Conservation (phyloP, 2,113 vertebrate genomes). For the Phalacrocorax aristotelis region DNA sequence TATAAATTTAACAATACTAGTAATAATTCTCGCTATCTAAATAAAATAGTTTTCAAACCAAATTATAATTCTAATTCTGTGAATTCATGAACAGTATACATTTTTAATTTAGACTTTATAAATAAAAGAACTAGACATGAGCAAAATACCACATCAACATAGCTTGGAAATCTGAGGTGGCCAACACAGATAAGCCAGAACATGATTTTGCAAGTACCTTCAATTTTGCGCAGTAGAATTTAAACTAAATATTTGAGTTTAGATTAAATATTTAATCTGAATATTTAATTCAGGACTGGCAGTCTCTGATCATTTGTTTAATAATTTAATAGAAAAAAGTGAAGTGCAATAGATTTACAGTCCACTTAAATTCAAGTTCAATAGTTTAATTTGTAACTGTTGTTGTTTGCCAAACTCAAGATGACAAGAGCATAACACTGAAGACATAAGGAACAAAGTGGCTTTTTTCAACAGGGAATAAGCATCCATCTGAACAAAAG, state of each 20-base stretch:
- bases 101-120: neutral
- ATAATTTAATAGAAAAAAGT: neutral
- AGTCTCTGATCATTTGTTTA: neutral
- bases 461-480: neutral
- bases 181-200: neutral
- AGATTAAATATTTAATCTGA: constrained; percentile 20
- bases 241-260: constrained; percentile 22
- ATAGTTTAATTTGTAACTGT: neutral
- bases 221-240: neutral
- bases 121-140: neutral
- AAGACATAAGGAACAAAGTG: neutral
- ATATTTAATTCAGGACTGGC: constrained; percentile 33
- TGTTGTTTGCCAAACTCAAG: neutral
- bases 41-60: neutral
- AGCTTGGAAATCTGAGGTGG: neutral
- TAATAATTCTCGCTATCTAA: neutral
- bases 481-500: neutral
- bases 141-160: neutral
- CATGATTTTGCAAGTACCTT: neutral
- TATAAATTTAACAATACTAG: neutral
- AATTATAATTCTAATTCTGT: neutral
- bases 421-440: neutral
- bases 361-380: neutral
- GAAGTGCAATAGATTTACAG: neutral
- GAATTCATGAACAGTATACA: neutral